Conservation (phyloP, 2,888 invertebrate species). For the Cephonodes hylas region DNA sequence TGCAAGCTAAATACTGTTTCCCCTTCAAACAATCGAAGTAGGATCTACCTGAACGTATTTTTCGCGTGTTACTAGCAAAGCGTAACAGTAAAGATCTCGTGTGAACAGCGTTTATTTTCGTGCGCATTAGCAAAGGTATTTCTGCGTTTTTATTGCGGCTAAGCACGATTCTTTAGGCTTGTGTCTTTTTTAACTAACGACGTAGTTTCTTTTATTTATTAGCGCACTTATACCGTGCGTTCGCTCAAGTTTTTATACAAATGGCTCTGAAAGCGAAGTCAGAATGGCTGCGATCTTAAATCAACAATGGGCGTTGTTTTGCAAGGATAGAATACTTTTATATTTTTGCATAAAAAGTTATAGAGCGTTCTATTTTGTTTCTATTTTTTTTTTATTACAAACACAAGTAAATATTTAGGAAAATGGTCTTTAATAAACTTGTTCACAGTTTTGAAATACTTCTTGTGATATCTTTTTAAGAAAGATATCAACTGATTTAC, state of each 20-base stretch:
- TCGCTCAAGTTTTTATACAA: background rate
- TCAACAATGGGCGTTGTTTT: background rate
- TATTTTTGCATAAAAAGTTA: no score
- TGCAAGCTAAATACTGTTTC: no score
- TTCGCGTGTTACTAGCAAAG: background rate
- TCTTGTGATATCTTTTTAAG: no score
- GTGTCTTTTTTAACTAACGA: slow-evolving; percentile 2
- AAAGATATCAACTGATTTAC: no score
- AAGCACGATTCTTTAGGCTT: slow-evolving; percentile 16
- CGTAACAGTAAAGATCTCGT: background rate
- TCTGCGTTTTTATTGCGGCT: slow-evolving; percentile 14
- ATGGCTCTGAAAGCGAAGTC: background rate
- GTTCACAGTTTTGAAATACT: no score
- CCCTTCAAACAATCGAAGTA: no score
- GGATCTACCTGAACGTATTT: background rate
- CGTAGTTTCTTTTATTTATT: background rate
- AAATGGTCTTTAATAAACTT: no score
- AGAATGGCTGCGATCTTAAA: no score
- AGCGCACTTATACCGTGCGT: background rate
- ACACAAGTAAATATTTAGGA: no score
- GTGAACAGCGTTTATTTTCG: slow-evolving; percentile 1
- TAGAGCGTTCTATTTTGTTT: no score
- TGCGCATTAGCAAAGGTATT: background rate
- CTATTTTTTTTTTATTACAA: no score
- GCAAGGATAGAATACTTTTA: no score